Conservation (phyloP, 2,797 vertebrate genomes). For the Ceryle rudis region DNA sequence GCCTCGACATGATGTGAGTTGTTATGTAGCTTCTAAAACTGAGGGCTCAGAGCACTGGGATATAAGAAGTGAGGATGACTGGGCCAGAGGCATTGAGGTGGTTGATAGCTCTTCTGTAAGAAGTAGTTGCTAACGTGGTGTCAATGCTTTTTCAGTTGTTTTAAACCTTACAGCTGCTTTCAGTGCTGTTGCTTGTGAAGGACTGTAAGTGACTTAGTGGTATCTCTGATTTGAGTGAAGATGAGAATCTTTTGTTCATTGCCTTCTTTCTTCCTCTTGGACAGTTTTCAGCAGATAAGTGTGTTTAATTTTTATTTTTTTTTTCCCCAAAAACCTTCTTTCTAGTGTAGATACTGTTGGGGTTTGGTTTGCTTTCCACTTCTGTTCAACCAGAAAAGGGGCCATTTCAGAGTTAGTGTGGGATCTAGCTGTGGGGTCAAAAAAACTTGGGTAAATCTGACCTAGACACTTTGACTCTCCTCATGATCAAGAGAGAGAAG, state of each 20-base stretch:
- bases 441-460: not conserved
- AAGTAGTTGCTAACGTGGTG: not conserved
- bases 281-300: not conserved
- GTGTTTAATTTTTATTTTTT: not conserved
- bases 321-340: fast-evolving
- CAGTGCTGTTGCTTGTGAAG: not conserved
- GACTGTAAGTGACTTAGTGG: not conserved
- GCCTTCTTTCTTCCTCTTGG: not conserved
- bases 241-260: not conserved
- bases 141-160: not conserved
- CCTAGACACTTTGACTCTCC: not conserved
- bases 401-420: not conserved
- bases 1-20: not conserved
- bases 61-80: not conserved
- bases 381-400: not conserved
- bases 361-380: not conserved
- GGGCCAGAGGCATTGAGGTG: not conserved
- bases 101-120: not conserved
- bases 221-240: not conserved
- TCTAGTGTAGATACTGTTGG: not conserved
- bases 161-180: not conserved
- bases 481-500: not conserved
- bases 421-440: not conserved
- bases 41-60: fast-evolving
- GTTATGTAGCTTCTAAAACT: not conserved